A percentile compares a stretch with the other conserved stretches of the same genome.
Evolutionary conservation across 2,113 vertebrate genomes (phyloP).

Genomic region (Pristiophorus japonicus): DNA sequence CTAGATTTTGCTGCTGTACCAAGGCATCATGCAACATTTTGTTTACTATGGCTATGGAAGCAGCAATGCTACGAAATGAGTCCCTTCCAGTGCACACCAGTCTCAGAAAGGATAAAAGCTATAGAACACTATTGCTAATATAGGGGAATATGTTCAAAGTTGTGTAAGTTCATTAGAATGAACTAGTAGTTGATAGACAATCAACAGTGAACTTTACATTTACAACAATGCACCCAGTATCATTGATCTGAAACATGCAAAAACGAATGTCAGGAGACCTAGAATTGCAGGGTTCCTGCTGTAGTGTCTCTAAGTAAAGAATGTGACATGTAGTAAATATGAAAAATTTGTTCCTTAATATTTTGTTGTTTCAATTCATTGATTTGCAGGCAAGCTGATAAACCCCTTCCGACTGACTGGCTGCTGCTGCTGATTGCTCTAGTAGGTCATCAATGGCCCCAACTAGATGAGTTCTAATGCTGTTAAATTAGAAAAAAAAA

Average conservation of each 20-base stretch:
- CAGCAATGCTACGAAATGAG: neutral
- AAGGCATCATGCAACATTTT: neutral
- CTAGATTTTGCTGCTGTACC: neutral
- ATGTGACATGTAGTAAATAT: neutral
- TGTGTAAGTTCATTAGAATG: neutral
- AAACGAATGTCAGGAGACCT: neutral
- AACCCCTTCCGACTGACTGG: neutral
- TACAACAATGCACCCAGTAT: neutral
- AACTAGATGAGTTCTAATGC: neutral
- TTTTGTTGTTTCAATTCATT: neutral
- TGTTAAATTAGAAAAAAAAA: neutral
- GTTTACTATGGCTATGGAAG: neutral
- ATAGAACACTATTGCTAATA: neutral
- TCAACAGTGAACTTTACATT: neutral
- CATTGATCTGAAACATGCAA: neutral
- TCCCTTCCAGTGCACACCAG: neutral
- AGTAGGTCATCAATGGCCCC: neutral
- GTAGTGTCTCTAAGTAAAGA: neutral
- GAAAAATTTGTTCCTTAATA: neutral
- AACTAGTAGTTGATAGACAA: neutral
- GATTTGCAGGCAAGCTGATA: neutral
- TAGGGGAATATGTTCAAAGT: neutral
- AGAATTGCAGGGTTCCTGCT: neutral
- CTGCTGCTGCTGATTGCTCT: neutral
- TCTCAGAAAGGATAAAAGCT: neutral